A percentile compares a stretch with the other conserved stretches of the same genome.
These are phyloP conservation scores for Tenthredo scrophulariae DNA, from an alignment of 2,888 invertebrate genomes.

Conservation along the genomic window DNA sequence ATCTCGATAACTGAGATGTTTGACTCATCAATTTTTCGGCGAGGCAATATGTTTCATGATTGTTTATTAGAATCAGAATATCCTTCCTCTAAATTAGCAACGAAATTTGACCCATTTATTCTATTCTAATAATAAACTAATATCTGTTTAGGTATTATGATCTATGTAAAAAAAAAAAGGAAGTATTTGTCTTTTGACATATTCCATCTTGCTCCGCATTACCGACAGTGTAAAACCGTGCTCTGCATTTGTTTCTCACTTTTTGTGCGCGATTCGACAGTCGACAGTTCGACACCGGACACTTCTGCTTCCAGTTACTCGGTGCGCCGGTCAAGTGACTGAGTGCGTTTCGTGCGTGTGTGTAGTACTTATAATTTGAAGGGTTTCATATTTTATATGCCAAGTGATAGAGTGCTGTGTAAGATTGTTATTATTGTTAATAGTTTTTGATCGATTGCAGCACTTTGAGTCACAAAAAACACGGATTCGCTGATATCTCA, in stretches of 20 bases:
- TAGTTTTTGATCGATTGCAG: background rate
- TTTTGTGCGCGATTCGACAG: slow-evolving; percentile 26
- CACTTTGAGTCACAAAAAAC: background rate
- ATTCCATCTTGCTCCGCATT: background rate
- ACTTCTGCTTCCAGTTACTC: slow-evolving; percentile 7
- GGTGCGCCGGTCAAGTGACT: slow-evolving; percentile 17
- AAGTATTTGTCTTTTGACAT: background rate
- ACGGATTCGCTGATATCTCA: background rate
- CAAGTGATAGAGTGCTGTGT: background rate
- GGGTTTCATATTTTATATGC: background rate
- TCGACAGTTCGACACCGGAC: background rate
- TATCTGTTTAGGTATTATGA: background rate
- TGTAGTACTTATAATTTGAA: background rate
- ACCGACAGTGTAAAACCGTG: slow-evolving; percentile 20
- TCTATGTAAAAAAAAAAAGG: background rate
- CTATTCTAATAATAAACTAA: background rate
- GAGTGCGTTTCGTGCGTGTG: background rate
- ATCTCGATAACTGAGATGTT: background rate
- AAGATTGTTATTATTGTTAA: background rate
- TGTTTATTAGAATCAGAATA: background rate
- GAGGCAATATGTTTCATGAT: background rate
- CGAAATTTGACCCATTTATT: background rate
- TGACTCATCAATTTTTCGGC: background rate
- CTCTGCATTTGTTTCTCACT: background rate
- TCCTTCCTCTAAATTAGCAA: background rate